Base-by-base conservation (phyloP, 2,113 vertebrate species). In the Monopterus albus region DNA sequence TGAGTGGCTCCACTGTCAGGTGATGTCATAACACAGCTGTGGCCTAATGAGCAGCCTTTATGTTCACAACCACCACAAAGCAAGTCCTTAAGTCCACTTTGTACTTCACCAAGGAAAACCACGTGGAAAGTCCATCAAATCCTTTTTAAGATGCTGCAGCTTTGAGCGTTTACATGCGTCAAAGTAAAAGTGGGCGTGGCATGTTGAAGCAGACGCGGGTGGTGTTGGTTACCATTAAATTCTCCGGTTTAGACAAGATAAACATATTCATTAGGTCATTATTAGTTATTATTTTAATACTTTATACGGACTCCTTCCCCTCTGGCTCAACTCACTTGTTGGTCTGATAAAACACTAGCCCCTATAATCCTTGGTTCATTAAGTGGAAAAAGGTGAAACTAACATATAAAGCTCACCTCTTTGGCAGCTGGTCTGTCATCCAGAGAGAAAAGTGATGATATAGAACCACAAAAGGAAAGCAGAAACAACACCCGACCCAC, bases 361-460 rank as follows among this genome's bases (percentile, higher is more conserved):
- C n/a, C n/a, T n/a, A n/a, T 7, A 2, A 18, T 45, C 38, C 6
- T 39, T 3, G 11, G 6, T n/a, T 8, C 7, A 2, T 21, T 10
- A 1, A n/a, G 1, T 21, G 12, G 13, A 20, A 6, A 39, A 18
- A 3, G n/a, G 15, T 0, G 7, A 3, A 12, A 20, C n/a, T n/a
- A n/a, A 12, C 4, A 4, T 1, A 3, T 4, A 15, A 31, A 10
- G 11, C 74, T 78, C 51, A 81, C 82, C 82, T 81, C 9, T 49
- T 1, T 28, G 3, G 4, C 2, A 10, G 45, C 20, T 14, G 49
- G 8, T 15, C 14, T 33, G 36, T 0, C 7, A 2, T 3, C 46
- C 33, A 17, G 9, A 0, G 0, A 2, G 1, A n/a, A 11, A 29
- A n/a, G 0, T 0, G 1, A 6, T 7, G 3, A 3, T 8, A 3